Base-by-base conservation (phyloP, 2,113 vertebrate species). In the Nymphicus hollandicus region DNA sequence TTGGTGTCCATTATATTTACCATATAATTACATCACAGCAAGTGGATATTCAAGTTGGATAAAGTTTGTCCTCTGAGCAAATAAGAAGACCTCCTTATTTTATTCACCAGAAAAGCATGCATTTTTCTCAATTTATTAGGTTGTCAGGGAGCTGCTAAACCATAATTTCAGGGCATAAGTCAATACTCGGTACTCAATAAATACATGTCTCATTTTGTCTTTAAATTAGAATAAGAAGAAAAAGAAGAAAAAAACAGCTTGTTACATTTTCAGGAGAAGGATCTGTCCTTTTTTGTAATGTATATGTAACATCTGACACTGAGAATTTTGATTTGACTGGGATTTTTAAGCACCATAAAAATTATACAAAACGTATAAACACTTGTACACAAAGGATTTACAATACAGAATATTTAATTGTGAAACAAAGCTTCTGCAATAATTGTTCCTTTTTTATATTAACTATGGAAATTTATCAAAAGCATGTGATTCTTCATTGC, bases 221-320 rank as follows among this genome's bases (percentile, higher is more conserved):
- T 91, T 74, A 64, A 74, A 60, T 71, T 78, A 28, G 25, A 24
- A 43, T 50, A 47, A 86, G 25, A 33, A 68, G 47, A 46, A n/a
- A 58, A 31, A 0, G 20, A 31, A 0, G 20, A 64, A 52, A 46
- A 28, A 53, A 31, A 0, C 5, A n/a, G 11, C 6, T 28, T 52
- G 3, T 29, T 74, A 11, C 6, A 2, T n/a, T 53, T 79, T 85
- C 6, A 66, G 41, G 15, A 31, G 20, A 78, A 78, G 22, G 11
- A 50, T n/a, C 12, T 46, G 23, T 50, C 5, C 10, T 39, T 35
- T 74, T 68, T 61, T 35, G 1, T 52, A 6, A 31, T 77, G 2
- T 76, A 91, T 44, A 55, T 35, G 8, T 35, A 58, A 39, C 6
- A 64, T 25, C 18, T 46, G 33, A 76, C 5, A 70, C 4, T 7